Evolutionary conservation across 2,888 invertebrate genomes (phyloP).

Genomic region (Tetragnatha montana): DNA sequence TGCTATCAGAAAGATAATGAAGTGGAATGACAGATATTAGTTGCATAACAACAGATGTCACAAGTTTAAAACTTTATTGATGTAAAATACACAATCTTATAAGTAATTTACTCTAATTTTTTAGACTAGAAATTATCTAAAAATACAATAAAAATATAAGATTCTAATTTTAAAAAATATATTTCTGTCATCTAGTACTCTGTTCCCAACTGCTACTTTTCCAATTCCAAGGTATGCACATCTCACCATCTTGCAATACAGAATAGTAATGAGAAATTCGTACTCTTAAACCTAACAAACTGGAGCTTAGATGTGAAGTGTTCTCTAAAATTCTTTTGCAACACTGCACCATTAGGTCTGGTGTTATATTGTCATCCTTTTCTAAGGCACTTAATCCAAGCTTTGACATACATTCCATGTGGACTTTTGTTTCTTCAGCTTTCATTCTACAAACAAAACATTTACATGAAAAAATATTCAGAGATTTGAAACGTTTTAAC

Average conservation of each 20-base stretch:
- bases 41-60: background rate
- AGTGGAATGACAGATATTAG: background rate
- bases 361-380: slow-evolving; percentile 93
- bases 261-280: slow-evolving; percentile 94
- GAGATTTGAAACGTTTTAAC: background rate
- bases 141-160: background rate
- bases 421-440: slow-evolving; percentile 84
- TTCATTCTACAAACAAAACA: slow-evolving; percentile 73
- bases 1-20: background rate
- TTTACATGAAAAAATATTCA: background rate
- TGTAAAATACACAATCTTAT: background rate
- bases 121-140: background rate
- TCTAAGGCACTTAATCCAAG: slow-evolving; percentile 84
- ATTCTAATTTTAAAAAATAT: background rate
- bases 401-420: slow-evolving; percentile 81
- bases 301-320: slow-evolving; percentile 76
- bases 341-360: slow-evolving; percentile 91
- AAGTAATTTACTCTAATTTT: background rate
- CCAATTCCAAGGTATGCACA: slow-evolving; percentile 96
- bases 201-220: slow-evolving; percentile 74
- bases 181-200: background rate
- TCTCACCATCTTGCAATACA: slow-evolving; percentile 90
- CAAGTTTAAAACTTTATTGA: background rate
- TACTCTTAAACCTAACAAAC: slow-evolving; percentile 83
- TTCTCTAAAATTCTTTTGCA: slow-evolving; percentile 83